A percentile compares a stretch with the other conserved stretches of the same genome.
phyloP scores from a whole-genome alignment of 2,797 vertebrate genomes.

The Coranthus polyacanthus region DNA sequence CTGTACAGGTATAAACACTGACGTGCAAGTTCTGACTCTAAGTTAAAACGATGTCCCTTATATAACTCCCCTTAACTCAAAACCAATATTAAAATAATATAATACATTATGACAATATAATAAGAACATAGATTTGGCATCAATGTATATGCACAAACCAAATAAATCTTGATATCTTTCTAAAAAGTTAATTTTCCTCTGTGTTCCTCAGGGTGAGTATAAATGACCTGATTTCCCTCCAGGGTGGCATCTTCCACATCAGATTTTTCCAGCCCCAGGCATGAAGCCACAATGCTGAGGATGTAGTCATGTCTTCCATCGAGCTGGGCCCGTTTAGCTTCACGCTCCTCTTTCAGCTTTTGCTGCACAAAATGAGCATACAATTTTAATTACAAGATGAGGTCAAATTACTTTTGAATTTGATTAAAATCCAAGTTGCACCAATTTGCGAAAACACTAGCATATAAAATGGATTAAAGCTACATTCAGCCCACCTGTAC shows the following conservation, averaged over 20 bases:
- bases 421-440: not conserved
- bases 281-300: conserved; percentile 89
- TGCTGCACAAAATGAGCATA: conserved; percentile 82
- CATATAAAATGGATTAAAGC: not conserved
- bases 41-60: no score
- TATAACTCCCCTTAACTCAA: no score
- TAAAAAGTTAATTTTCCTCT: not conserved
- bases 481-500: not conserved
- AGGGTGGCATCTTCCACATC: conserved; percentile 94
- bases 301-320: conserved; percentile 93
- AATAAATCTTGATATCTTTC: not conserved
- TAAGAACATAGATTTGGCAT: no score
- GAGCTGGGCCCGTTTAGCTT: conserved; percentile 90
- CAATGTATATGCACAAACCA: no score
- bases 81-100: no score
- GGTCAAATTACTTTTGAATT: not conserved
- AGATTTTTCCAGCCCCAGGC: conserved; percentile 87
- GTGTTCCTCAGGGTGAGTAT: not conserved
- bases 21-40: no score
- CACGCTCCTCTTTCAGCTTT: conserved; percentile 94
- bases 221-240: conserved; percentile 91
- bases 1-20: not conserved
- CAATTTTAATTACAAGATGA: not conserved
- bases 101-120: no score
- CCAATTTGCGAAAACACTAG: not conserved